Percentiles rank a stretch among this genome's conserved stretches.
phyloP scores from a whole-genome alignment of 37 sponge, comb jelly and placozoan species.

The Haliclona indistincta region DNA sequence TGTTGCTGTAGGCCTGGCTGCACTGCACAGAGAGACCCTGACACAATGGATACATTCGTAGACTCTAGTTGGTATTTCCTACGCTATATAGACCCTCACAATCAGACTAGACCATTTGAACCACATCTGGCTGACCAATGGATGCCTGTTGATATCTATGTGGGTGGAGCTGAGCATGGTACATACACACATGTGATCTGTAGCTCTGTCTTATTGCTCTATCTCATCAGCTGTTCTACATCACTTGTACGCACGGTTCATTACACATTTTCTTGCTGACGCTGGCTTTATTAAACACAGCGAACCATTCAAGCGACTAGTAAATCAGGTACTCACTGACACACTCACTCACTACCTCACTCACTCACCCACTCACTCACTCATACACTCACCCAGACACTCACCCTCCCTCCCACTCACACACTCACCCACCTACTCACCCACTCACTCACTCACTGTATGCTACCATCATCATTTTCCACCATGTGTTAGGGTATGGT shows the following conservation, averaged over 20 bases:
- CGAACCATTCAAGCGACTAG: conserved; percentile 79
- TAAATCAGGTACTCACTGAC: conserved; percentile 54
- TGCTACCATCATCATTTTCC: not conserved
- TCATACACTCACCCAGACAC: conserved; percentile 70
- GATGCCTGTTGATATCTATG: conserved; percentile 85
- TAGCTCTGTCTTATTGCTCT: not conserved
- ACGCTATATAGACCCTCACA: conserved; percentile 57
- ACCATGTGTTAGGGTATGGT: conserved; percentile 78
- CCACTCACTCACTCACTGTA: too few relatives aligned
- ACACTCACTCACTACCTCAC: too few relatives aligned
- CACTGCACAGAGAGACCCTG: conserved; percentile 68
- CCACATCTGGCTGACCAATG: conserved; percentile 34
- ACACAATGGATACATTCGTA: conserved; percentile 91
- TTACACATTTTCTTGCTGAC: conserved; percentile 76
- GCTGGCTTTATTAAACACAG: conserved; percentile 54
- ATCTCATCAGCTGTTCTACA: conserved; percentile 72
- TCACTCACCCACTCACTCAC: conserved; percentile 74
- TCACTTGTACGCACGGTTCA: conserved; percentile 87
- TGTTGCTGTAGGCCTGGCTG: conserved; percentile 45
- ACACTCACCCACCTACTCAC: too few relatives aligned
- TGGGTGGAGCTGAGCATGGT: conserved; percentile 92
- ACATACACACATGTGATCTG: not conserved
- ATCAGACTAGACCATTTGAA: conserved; percentile 5
- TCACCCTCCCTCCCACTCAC: not conserved
- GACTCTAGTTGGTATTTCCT: conserved; percentile 93